A percentile compares a stretch with the other conserved stretches of the same genome.
Evolutionary conservation across 2,888 invertebrate species (phyloP).

Genomic region (Crossocerus cetratus): DNA sequence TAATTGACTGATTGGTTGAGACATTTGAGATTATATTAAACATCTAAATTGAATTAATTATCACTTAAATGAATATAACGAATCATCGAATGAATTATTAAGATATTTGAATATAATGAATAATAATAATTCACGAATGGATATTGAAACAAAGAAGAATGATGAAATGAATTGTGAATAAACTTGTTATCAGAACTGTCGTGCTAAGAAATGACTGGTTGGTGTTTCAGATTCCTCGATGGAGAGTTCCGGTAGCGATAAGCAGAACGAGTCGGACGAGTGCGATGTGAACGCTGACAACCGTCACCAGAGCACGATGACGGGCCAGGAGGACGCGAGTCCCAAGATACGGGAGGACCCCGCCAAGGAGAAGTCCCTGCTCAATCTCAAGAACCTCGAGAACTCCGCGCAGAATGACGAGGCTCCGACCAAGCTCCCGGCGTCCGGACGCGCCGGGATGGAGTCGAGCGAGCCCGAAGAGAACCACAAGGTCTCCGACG

Average conservation of each 20-base stretch:
- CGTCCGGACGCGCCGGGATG: slow-evolving; percentile 50
- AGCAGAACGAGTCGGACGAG: slow-evolving; percentile 68
- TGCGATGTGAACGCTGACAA: slow-evolving; percentile 62
- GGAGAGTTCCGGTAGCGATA: slow-evolving; percentile 70
- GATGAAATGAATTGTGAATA: no score
- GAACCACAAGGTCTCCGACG: slow-evolving; percentile 56
- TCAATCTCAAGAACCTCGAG: slow-evolving; percentile 59
- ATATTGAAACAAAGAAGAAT: no score
- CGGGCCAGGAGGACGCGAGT: slow-evolving; percentile 43
- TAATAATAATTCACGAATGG: no score
- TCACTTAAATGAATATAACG: no score
- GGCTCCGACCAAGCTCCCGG: slow-evolving; percentile 37
- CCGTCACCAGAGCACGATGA: slow-evolving; percentile 47
- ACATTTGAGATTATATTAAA: no score
- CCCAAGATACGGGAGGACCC: slow-evolving; percentile 35
- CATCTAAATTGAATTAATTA: no score
- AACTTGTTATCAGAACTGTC: no score
- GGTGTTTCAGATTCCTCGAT: slow-evolving; percentile 66
- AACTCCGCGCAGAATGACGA: slow-evolving; percentile 31
- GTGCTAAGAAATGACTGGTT: no score
- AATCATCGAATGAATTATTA: no score
- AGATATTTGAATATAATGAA: no score
- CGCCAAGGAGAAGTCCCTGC: slow-evolving; percentile 48
- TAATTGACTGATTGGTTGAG: no score
- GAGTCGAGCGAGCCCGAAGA: slow-evolving; percentile 47